Evolutionary conservation across 2,113 vertebrate species (phyloP).

Genomic region (Lutjanus erythropterus): DNA sequence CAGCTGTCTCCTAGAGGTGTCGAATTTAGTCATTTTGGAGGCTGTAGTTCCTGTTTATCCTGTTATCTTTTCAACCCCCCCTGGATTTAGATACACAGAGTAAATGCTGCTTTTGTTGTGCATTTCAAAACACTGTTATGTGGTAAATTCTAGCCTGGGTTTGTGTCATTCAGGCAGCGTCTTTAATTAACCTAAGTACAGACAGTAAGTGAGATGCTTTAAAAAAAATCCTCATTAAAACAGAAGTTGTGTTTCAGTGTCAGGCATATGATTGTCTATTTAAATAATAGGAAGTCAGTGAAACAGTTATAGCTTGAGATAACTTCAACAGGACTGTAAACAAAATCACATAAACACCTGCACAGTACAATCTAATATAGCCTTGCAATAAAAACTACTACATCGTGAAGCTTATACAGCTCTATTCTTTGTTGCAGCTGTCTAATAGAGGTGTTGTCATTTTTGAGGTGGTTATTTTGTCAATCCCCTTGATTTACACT

Average conservation of each 20-base stretch:
- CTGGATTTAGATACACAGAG: neutral
- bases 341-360: neutral
- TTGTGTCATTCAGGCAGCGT: neutral
- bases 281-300: conserved; percentile 2
- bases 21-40: conserved; percentile 12
- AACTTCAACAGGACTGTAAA: too few species aligned
- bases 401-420: conserved; percentile 4
- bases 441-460: conserved; percentile 1
- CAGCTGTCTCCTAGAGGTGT: neutral
- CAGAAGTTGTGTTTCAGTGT: neutral
- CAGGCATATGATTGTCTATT: neutral
- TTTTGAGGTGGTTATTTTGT: conserved; percentile 23
- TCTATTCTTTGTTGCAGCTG: conserved; percentile 1
- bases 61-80: neutral
- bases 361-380: conserved; percentile 1
- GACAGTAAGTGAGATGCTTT: neutral
- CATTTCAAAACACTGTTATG: neutral
- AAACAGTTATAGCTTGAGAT: neutral
- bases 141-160: neutral
- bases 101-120: neutral
- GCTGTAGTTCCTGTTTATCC: conserved; percentile 15
- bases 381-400: conserved; percentile 18
- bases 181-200: neutral
- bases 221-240: neutral
- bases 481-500: neutral